These are phyloP conservation scores for Drosophila pruinosa DNA, from an alignment of 1,140 invertebrate species.

Conservation along the genomic window DNA sequence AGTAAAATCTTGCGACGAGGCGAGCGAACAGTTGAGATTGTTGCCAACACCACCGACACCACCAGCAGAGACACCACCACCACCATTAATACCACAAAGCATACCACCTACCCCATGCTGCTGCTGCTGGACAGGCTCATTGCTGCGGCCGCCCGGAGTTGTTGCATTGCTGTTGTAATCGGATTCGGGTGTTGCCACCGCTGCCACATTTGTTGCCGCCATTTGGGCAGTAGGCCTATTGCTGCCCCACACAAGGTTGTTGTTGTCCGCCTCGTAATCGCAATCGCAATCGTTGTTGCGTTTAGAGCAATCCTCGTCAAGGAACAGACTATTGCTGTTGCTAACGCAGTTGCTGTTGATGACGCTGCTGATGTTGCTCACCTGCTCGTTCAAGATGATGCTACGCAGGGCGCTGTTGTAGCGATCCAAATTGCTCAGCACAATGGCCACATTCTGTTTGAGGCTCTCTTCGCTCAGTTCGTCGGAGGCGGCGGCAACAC, in stretches of 20 bases:
- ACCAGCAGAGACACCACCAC: constrained; percentile 32
- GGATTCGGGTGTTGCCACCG: constrained; percentile 84
- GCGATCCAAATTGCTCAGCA: constrained; percentile 80
- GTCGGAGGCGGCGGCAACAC: constrained; percentile 39
- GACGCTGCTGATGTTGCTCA: constrained; percentile 58
- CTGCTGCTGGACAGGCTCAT: constrained; percentile 37
- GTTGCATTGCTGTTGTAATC: constrained; percentile 86
- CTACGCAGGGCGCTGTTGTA: constrained; percentile 80
- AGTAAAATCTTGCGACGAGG: constrained; percentile 87
- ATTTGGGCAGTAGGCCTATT: no score
- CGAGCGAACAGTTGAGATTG: constrained; percentile 81
- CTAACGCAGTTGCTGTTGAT: constrained; percentile 19
- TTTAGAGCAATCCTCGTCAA: constrained; percentile 12
- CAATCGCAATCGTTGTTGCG: constrained; percentile 28
- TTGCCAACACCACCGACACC: constrained; percentile 51
- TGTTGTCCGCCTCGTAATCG: constrained; percentile 41
- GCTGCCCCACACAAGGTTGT: constrained; percentile 50
- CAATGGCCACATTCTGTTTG: constrained; percentile 82
- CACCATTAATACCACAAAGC: constrained; percentile 62
- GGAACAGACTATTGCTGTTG: constrained; percentile 11
- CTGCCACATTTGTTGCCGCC: constrained; percentile 30
- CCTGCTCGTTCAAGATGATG: constrained; percentile 81
- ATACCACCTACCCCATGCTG: constrained; percentile 76
- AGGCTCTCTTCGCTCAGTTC: constrained; percentile 82
- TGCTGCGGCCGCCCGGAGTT: constrained; percentile 57